These are phyloP conservation scores for Linepithema humile DNA, from an alignment of 1,140 invertebrate species.

Conservation along the genomic window DNA sequence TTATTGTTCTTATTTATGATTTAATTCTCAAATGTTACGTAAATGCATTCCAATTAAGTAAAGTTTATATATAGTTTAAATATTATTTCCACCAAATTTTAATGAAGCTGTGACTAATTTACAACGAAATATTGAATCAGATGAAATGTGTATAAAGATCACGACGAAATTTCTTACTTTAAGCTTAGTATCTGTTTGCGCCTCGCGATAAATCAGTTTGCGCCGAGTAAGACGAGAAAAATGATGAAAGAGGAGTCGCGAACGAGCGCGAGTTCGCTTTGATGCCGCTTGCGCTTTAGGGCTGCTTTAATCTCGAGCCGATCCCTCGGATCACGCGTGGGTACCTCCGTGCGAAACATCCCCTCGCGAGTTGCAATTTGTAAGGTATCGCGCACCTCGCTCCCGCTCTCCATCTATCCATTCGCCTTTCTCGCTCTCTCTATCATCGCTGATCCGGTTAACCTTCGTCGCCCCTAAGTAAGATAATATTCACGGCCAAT, in stretches of 20 bases:
- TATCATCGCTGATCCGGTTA: conserved; percentile 48
- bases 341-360: conserved; percentile 57
- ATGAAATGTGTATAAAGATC: not conserved
- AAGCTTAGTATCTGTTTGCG: conserved; percentile 13
- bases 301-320: conserved; percentile 41
- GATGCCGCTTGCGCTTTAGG: not conserved
- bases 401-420: not conserved
- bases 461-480: conserved; percentile 60
- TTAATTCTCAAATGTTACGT: not conserved
- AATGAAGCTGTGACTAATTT: not conserved
- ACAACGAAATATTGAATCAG: not conserved
- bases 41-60: too few species aligned
- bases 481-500: conserved; percentile 78
- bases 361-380: conserved; percentile 62
- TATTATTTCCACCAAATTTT: not conserved
- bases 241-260: conserved; percentile 25
- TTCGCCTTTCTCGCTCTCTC: conserved; percentile 10
- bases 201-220: conserved; percentile 22
- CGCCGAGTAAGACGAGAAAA: not conserved
- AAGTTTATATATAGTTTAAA: not conserved
- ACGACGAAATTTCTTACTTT: not conserved
- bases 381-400: conserved; percentile 60
- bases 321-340: conserved; percentile 53
- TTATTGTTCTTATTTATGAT: not conserved
- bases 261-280: conserved; percentile 15